Conservation (phyloP, 2,888 invertebrate genomes). For the Ligdia adustata region DNA sequence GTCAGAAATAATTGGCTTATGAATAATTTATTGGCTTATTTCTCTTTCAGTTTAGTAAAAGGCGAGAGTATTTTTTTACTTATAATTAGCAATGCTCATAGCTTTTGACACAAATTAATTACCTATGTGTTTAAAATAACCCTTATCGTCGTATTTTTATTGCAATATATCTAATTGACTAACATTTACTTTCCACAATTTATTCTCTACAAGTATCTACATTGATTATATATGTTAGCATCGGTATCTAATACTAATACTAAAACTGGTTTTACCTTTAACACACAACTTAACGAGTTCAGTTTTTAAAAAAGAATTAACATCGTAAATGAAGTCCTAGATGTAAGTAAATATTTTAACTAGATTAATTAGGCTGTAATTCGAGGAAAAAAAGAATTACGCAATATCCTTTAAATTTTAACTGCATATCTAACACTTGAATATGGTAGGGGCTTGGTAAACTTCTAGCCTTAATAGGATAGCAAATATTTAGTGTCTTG, state of each 20-base stretch:
- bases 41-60: slow-evolving; percentile 23
- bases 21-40: slow-evolving; percentile 49
- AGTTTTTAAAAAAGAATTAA: slow-evolving; percentile 9
- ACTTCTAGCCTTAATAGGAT: neutral
- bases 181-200: neutral
- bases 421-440: slow-evolving; percentile 20
- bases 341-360: neutral
- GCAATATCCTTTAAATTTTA: slow-evolving; percentile 17
- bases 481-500: slow-evolving; percentile 3
- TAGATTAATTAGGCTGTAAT: slow-evolving; percentile 13
- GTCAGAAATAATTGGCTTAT: slow-evolving; percentile 46
- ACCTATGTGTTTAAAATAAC: too few species aligned
- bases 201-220: too few species aligned
- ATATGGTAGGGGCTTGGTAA: slow-evolving; percentile 3
- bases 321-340: slow-evolving; percentile 4
- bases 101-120: too few species aligned
- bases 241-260: too few species aligned
- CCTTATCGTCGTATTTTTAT: too few species aligned
- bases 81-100: too few species aligned
- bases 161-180: too few species aligned
- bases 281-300: slow-evolving; percentile 10
- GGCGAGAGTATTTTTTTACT: too few species aligned
- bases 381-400: slow-evolving; percentile 6
- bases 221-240: too few species aligned
- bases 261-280: slow-evolving; percentile 11